Base-by-base conservation (phyloP, 1,140 invertebrate genomes). In the Brachionus calyciflorus region DNA sequence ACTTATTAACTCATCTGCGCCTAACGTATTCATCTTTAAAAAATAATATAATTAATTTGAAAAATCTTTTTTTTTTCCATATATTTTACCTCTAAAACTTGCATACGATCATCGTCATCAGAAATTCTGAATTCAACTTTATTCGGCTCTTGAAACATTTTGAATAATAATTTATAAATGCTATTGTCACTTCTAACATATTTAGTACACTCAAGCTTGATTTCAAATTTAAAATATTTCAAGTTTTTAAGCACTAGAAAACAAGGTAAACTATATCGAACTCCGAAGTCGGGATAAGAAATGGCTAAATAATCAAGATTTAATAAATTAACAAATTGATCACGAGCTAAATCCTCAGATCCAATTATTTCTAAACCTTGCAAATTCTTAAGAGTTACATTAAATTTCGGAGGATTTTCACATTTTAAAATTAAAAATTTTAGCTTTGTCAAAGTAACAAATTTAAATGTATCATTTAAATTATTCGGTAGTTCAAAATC, bases 241-340 rank as follows among this genome's bases (percentile, higher is more conserved):
- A 55, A 55, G 12, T 55, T 55, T 55, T 55, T 55, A 26, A 55
- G 21, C 1, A 10, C 51, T 26, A 24, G 10, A 26, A 55, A 55
- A 4, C 0, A 24, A 24, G 4, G 3, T 9, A 21, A 55, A 55
- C 14, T 55, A 24, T 9, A 24, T 26, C 1, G 26, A 14, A 55
- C 5, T 14, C 19, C 21, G 21, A 12, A 17, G 1, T 55, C 19
- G 21, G 51, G 51, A 1, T 55, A 0, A 26, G 51, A 24, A 1
- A 55, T 55, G 26, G 26, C 51, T 26, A 55, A 55, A 55, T 55
- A 55, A 55, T 55, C 51, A 55, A 55, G 51, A 55, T 24, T 26
- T 24, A 10, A 24, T 24, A 55, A 55, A 55, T 55, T 55, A 24
- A 24, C 7, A 26, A 55, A 55, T 2, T 21, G 10, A 55, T 55